Percentiles rank a stretch among this genome's conserved stretches.
These are phyloP conservation scores for Rousettus leschenaultii DNA, from an alignment of 2,113 vertebrate species.

Conservation along the genomic window DNA sequence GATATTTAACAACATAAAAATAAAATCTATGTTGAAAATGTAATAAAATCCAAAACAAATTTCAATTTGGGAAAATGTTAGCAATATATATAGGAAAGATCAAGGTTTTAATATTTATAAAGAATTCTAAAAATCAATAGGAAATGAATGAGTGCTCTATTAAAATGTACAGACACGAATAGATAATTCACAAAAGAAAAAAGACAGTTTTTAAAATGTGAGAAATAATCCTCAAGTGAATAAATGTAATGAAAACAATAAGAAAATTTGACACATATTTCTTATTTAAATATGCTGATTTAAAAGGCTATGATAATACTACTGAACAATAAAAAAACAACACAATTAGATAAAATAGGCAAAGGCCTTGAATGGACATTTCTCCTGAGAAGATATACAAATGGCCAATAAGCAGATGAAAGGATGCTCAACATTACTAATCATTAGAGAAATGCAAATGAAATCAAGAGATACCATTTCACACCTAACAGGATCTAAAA, in stretches of 20 bases:
- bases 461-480: neutral
- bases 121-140: neutral
- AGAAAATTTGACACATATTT: neutral
- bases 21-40: conserved; percentile 11
- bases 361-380: neutral
- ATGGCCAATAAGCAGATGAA: neutral
- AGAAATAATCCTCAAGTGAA: neutral
- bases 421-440: neutral
- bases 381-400: neutral
- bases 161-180: neutral
- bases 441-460: neutral
- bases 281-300: neutral
- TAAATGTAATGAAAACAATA: neutral
- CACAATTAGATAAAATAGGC: neutral
- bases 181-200: neutral
- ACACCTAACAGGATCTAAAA: neutral
- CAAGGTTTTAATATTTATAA: neutral
- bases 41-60: neutral
- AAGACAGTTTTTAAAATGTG: neutral
- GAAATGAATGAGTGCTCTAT: neutral
- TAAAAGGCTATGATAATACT: neutral
- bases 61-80: neutral
- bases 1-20: neutral
- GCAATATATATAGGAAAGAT: neutral
- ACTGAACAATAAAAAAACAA: neutral